phyloP scores from a whole-genome alignment of 2,797 vertebrate species.

The Anabacerthia variegaticeps region DNA sequence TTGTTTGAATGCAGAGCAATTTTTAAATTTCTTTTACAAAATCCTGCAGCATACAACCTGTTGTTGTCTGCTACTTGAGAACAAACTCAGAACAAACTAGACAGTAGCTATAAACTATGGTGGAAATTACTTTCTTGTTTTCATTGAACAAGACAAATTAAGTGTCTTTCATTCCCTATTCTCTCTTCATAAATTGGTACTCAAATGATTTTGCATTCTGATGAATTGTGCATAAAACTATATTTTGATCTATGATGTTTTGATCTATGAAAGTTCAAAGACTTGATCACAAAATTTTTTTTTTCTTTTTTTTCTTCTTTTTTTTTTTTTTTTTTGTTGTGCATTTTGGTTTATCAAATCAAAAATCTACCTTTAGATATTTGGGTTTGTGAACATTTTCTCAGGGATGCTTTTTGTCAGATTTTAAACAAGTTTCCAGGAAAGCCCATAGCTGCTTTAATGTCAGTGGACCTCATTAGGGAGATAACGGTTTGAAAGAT shows the following conservation, averaged over 20 bases:
- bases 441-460: background rate
- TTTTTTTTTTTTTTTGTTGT: background rate
- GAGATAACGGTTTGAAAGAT: background rate
- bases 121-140: background rate
- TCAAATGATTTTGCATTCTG: background rate
- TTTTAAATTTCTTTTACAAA: background rate
- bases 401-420: background rate
- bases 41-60: background rate
- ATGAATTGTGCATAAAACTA: background rate
- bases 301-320: too few species aligned
- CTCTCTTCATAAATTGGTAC: background rate
- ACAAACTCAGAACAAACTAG: background rate
- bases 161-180: background rate
- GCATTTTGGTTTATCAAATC: background rate
- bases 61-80: background rate
- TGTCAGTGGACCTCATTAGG: background rate
- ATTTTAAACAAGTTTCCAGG: background rate
- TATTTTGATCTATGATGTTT: too few species aligned
- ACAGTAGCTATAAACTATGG: background rate
- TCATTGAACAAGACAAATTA: background rate
- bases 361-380: background rate
- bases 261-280: background rate
- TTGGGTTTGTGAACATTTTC: background rate
- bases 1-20: background rate
- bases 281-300: background rate